Percentiles rank a stretch among this genome's conserved stretches.
Conservation (phyloP, 2,797 vertebrate species). For the Pogonophryne albipinna region DNA sequence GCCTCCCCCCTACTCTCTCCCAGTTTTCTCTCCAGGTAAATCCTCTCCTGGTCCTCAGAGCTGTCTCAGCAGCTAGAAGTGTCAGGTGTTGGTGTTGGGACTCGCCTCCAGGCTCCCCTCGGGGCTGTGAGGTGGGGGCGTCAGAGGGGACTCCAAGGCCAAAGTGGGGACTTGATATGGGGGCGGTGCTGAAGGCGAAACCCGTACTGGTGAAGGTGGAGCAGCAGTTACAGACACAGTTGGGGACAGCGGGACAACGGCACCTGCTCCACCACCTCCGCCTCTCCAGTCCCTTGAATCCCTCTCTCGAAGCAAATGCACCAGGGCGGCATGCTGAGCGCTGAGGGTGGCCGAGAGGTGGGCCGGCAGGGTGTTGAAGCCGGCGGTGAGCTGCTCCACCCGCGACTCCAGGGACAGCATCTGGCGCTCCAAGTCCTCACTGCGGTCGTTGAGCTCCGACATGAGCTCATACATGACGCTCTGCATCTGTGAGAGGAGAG, state of each 20-base stretch:
- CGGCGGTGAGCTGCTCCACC: conserved; percentile 87
- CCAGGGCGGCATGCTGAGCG: conserved; percentile 85
- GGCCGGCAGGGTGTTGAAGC: conserved; percentile 86
- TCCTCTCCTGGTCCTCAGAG: conserved; percentile 32
- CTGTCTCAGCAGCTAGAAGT: conserved; percentile 84
- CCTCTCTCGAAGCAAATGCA: conserved; percentile 85
- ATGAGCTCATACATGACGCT: conserved; percentile 90
- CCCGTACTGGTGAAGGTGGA: conserved; percentile 63
- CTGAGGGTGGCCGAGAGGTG: conserved; percentile 87
- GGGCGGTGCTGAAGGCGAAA: conserved; percentile 52
- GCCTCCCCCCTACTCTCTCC: conserved; percentile 8
- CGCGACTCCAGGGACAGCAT: conserved; percentile 88
- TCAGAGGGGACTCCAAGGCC: conserved; percentile 67
- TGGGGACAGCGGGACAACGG: conserved; percentile 72
- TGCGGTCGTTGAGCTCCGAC: conserved; percentile 89
- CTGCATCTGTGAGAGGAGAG: conserved; percentile 82
- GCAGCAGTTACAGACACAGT: conserved; percentile 58
- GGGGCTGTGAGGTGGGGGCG: conserved; percentile 65
- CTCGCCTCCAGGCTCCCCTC: conserved; percentile 76
- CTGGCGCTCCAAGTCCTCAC: conserved; percentile 89
- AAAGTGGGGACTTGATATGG: conserved; percentile 59
- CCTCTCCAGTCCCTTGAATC: conserved; percentile 73
- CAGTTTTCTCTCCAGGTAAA: conserved; percentile 39
- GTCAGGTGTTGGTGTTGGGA: conserved; percentile 79
- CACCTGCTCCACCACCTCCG: conserved; percentile 46